Conservation (phyloP, 2,113 vertebrate species). For the Varanus komodoensis region DNA sequence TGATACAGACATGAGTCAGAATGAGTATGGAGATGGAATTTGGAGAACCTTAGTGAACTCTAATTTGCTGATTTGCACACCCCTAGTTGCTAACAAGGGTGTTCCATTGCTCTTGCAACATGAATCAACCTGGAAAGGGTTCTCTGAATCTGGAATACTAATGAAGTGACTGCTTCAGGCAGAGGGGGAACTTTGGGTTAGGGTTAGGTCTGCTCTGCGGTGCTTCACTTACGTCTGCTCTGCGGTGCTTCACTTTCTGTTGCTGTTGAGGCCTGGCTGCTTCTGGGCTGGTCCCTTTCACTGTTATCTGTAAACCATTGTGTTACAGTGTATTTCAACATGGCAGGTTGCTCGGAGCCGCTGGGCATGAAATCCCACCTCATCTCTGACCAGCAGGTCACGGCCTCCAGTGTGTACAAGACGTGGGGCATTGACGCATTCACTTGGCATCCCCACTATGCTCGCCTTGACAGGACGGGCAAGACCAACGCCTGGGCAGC, state of each 20-base stretch:
- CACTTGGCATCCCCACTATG: slow-evolving; percentile 90
- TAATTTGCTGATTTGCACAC: too few species aligned
- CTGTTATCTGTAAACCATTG: slow-evolving; percentile 57
- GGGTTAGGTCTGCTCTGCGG: not conserved
- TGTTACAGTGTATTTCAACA: slow-evolving; percentile 87
- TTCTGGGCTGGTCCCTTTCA: slow-evolving; percentile 59
- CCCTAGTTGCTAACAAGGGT: not conserved
- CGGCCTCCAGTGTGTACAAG: slow-evolving; percentile 89
- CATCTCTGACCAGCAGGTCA: slow-evolving; percentile 87
- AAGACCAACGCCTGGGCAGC: slow-evolving; percentile 97
- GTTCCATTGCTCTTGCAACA: not conserved
- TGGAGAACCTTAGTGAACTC: too few species aligned
- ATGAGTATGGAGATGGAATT: too few species aligned
- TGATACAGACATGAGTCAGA: too few species aligned
- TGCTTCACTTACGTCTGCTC: not conserved
- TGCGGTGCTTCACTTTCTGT: not conserved
- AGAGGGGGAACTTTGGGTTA: not conserved
- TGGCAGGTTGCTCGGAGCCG: slow-evolving; percentile 89
- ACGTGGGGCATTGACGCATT: slow-evolving; percentile 92
- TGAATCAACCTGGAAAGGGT: not conserved
- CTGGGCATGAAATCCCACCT: slow-evolving; percentile 90
- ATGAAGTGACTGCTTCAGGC: not conserved
- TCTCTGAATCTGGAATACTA: not conserved
- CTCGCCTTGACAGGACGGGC: slow-evolving; percentile 90
- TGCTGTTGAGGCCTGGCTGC: not conserved